Percentiles rank a stretch among this genome's conserved stretches.
These are phyloP conservation scores for Acipenser oxyrinchus DNA, from an alignment of 2,797 vertebrate genomes.

Conservation along the genomic window DNA sequence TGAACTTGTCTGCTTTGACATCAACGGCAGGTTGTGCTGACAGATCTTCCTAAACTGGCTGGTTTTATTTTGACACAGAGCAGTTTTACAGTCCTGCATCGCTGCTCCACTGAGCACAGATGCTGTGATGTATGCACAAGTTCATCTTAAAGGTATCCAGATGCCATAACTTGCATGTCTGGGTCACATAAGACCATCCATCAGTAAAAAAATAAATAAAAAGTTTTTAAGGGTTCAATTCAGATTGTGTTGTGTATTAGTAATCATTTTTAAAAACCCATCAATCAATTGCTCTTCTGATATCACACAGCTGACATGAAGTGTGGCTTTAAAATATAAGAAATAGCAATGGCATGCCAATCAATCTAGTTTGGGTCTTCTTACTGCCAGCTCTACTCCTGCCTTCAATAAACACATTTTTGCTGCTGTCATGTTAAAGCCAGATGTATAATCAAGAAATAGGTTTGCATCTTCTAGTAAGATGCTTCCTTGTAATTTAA, in stretches of 20 bases:
- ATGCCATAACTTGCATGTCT: constrained; percentile 50
- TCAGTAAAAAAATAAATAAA: constrained; percentile 45
- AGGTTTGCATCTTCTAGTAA: background rate
- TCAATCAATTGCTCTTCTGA: constrained; percentile 49
- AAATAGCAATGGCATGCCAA: constrained; percentile 47
- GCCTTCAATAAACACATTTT: background rate
- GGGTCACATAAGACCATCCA: constrained; percentile 68
- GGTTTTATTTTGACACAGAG: constrained; percentile 67
- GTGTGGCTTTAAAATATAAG: constrained; percentile 47
- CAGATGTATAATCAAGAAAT: constrained; percentile 3
- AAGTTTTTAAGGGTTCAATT: constrained; percentile 17
- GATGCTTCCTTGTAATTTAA: background rate
- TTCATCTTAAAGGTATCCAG: constrained; percentile 60
- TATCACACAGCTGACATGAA: constrained; percentile 53
- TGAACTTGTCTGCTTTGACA: constrained; percentile 59
- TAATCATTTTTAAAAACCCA: constrained; percentile 43
- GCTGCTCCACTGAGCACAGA: constrained; percentile 52
- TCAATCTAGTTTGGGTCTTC: constrained; percentile 23
- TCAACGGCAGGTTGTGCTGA: constrained; percentile 58
- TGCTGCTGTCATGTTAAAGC: background rate
- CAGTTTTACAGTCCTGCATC: constrained; percentile 38
- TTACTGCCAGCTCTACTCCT: background rate
- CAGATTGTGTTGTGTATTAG: constrained; percentile 39
- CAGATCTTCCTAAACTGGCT: constrained; percentile 57
- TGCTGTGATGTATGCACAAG: constrained; percentile 47